Conservation (phyloP, 2,113 vertebrate genomes). For the Eulemur macaco region DNA sequence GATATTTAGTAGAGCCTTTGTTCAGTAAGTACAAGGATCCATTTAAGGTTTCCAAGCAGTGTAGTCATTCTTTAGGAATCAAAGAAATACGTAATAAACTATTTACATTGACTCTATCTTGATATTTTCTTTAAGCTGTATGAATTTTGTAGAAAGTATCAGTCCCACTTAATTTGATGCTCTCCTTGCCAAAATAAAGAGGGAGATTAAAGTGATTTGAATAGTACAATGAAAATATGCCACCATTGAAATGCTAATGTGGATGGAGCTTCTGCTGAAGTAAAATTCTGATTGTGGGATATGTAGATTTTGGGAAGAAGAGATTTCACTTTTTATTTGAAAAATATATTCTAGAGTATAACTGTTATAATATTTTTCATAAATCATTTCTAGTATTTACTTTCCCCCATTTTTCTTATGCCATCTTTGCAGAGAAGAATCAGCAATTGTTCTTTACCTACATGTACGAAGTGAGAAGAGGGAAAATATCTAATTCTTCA, state of each 20-base stretch:
- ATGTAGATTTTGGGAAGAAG: conserved; percentile 9
- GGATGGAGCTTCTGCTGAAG: not conserved
- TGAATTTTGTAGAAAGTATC: conserved; percentile 11
- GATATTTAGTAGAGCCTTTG: not conserved
- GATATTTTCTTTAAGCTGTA: conserved; percentile 25
- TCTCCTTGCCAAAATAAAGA: conserved; percentile 32
- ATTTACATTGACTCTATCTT: not conserved
- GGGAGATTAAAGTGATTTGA: conserved; percentile 38
- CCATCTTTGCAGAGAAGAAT: not conserved
- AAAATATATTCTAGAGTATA: conserved; percentile 22
- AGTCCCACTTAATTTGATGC: not conserved
- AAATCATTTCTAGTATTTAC: conserved; percentile 17
- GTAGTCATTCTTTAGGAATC: not conserved
- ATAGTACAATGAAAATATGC: conserved; percentile 43
- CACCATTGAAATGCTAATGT: conserved; percentile 57
- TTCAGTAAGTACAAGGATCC: not conserved
- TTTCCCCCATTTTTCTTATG: not conserved
- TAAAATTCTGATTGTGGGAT: conserved; percentile 42
- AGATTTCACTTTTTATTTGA: conserved; percentile 46
- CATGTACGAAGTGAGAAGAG: not conserved
- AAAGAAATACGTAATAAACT: not conserved
- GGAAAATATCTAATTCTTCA: not conserved
- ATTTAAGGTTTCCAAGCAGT: not conserved
- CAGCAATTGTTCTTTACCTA: not conserved
- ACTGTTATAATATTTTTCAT: conserved; percentile 9